Base-by-base conservation (phyloP, 1,140 invertebrate species). In the Mamestra configurata region DNA sequence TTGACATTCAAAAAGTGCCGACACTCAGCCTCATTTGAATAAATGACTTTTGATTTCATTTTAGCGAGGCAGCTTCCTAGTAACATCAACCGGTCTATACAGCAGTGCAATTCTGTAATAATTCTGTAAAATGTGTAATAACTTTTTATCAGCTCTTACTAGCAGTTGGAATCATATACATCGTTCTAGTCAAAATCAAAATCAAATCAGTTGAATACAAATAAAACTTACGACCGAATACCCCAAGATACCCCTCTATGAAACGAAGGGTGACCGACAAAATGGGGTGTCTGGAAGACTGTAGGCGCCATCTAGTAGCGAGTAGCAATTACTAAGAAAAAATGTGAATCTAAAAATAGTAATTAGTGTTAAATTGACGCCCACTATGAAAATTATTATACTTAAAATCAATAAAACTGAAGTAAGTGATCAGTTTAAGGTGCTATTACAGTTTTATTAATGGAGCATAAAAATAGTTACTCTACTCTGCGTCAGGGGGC, bases 321-420 rank as follows among this genome's bases (percentile, higher is more conserved):
- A 84, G 37, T 87, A 86, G 83, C n/a, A 46, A 27, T 68, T 70
- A 11, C 37, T n/a, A n/a, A n/a, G n/a, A n/a, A 37, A 37, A 37
- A 37, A 37, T 37, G 35, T 37, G 35, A 37, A 6, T 37, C 6
- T 8, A 37, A 5, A n/a, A n/a, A n/a, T n/a, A n/a, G n/a, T n/a
- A n/a, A n/a, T n/a, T n/a, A n/a, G n/a, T n/a, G n/a, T n/a, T n/a
- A n/a, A n/a, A n/a, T 35, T 35, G 3, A 35, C 31, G 3, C 3
- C 7, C 31, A 35, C 31, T 35, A 4, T 35, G 3, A 3, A 35
- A 7, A 35, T 35, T 4, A 3, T 35, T 35, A 4, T 4, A 35
- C 7, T 35, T 35, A 35, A 3, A 35, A 35, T 4, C 31, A 15
- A 43, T 72, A 18, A 18, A 53, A 22, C 10, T 5, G 13, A 27